Conservation (phyloP, 1,140 invertebrate species). For the Cyclina sinensis region DNA sequence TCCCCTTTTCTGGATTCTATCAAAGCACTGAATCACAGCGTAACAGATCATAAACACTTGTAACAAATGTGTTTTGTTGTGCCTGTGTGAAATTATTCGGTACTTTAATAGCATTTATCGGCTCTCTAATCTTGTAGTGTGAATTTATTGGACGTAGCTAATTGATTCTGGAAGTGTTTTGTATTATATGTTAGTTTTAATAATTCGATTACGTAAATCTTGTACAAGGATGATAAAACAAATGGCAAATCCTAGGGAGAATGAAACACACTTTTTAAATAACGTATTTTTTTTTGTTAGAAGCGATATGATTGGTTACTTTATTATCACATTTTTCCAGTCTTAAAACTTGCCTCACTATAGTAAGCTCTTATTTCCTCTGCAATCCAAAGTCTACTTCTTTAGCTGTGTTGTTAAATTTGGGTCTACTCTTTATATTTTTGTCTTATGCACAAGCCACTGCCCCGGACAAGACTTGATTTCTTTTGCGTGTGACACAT, state of each 20-base stretch:
- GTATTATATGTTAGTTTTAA: not conserved
- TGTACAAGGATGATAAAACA: not conserved
- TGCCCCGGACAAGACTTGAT: no score
- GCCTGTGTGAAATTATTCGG: not conserved
- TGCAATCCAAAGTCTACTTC: no score
- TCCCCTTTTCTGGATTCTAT: not conserved
- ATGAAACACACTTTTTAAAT: no score
- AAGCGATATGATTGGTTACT: no score
- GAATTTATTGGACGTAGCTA: not conserved
- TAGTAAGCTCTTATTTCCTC: no score
- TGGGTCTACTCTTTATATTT: no score
- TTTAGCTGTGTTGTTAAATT: no score
- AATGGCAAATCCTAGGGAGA: not conserved
- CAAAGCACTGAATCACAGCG: not conserved
- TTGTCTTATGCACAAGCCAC: no score
- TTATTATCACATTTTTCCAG: no score
- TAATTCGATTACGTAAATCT: not conserved
- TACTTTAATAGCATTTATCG: not conserved
- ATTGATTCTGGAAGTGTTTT: constrained; percentile 19
- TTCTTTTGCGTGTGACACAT: no score
- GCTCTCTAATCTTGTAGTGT: not conserved
- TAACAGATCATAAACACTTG: not conserved
- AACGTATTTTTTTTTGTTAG: no score
- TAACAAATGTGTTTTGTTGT: not conserved
- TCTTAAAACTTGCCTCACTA: no score